Base-by-base conservation (phyloP, 1,140 invertebrate species). In the Euura saliciscinereae region DNA sequence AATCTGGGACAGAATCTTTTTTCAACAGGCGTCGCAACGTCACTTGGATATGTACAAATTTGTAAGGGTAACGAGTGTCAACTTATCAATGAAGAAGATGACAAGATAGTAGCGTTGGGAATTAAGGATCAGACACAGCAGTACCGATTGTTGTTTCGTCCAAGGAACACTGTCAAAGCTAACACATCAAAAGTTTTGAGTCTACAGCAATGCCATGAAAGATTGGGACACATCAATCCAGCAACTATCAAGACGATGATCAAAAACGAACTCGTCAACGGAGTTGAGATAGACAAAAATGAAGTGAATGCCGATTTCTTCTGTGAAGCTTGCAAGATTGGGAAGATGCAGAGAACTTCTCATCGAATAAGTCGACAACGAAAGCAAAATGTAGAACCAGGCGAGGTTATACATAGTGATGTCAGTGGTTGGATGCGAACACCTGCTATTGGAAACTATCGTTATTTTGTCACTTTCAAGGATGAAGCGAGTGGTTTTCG, bases 401-500 rank as follows among this genome's bases (percentile, higher is more conserved):
- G 75, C 70, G 59, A 73, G 71, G 74, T 70, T 73, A 81, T 78
- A 80, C 78, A 81, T 82, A 78, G 78, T 72, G 68, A 51, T 11
- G 46, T 51, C 5, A 51, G 46, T 51, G 70, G 51, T 76, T 78
- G 78, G 76, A 75, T 70, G 73, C 75, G 76, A 71, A 76, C 76
- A 78, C 78, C 79, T 78, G 78, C 76, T 78, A 79, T 79, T 82
- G 79, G 80, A 77, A 80, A 80, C 78, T 77, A 77, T 76, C 71
- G 78, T 80, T 81, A 79, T 80, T 81, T 78, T 76, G 67, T 77
- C 68, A 66, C 78, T 77, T 84, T 73, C 7, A 75, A 73, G 79
- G 79, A 84, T 78, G 75, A 76, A 73, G 72, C 72, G 72, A 77
- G 71, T 70, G 69, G 75, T 64, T 79, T 78, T 78, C 77, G 81